Base-by-base conservation (phyloP, 2,113 vertebrate species). In the Channa argus region DNA sequence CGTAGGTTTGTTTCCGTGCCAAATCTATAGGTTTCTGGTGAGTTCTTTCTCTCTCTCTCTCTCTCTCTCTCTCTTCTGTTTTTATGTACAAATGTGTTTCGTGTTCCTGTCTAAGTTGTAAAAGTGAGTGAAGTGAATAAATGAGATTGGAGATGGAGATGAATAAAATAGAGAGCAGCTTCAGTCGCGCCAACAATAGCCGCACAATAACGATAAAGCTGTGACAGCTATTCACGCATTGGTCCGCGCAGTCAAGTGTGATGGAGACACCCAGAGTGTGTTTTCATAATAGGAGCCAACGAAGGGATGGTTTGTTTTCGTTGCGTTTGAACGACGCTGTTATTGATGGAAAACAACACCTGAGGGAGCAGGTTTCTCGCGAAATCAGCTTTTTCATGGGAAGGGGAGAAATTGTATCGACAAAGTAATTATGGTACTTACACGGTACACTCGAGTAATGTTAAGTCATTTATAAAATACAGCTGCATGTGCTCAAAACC, bases 1-100 rank as follows among this genome's bases (percentile, higher is more conserved):
- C 93, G 83, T 93, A 93, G 91, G 81, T 88, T 86, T 88, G 76
- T 67, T 77, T 60, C 69, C 46, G 62, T 87, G 70, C 87, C 86
- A 87, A 70, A 82, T 73, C 71, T 52, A 67, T 77, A 84, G 82
- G 86, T 84, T 80, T 71, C 84, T 82, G 94, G 94, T 95, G 79
- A 92, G 94, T 92, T 79, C 9, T 24, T 24, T 24, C 44, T 9
- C 9, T 6, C 6, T 62, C n/a, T 41, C 37, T 62, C 58, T 2
- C 14, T 0, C 15, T 3, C 13, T 43, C 59, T 55, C 6, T 12
- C n/a, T 55, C 5, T 24, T 24, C 24, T 24, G 24, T 24, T n/a
- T n/a, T n/a, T n/a, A n/a, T n/a, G n/a, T 0, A 7, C 5, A 34
- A 6, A 9, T 45, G n/a, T 37, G 14, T 8, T 39, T n/a, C 0